Evolutionary conservation across 37 sponge, comb jelly and placozoan genomes (phyloP).

Genomic region (Ephydatia muelleri): DNA sequence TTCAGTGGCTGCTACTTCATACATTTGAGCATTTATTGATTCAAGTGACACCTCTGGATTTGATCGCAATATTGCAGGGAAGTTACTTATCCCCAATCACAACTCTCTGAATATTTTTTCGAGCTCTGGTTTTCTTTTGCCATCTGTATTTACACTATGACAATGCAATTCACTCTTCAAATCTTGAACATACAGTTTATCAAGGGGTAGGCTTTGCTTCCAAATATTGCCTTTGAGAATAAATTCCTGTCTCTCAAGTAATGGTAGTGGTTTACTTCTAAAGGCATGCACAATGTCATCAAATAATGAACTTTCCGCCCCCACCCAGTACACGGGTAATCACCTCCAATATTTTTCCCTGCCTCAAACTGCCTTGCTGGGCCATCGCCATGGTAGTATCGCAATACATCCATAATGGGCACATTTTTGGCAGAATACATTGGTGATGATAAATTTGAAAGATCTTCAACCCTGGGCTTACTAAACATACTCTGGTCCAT

Average conservation of each 20-base stretch:
- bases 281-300: conserved; percentile 12
- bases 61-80: no score
- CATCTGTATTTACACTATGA: no score
- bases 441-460: not conserved
- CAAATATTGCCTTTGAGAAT: conserved; percentile 10
- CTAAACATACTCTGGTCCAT: not conserved
- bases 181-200: no score
- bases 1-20: no score
- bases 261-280: not conserved
- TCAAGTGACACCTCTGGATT: no score
- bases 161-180: no score
- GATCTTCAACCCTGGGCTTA: not conserved
- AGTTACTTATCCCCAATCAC: no score
- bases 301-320: conserved; percentile 12
- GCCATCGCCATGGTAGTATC: conserved; percentile 32
- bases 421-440: not conserved
- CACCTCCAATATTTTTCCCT: conserved; percentile 27
- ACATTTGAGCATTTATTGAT: no score
- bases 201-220: conserved; percentile 2
- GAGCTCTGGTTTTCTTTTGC: no score
- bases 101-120: no score
- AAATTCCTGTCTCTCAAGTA: conserved; percentile 18
- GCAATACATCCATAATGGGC: not conserved
- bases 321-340: conserved; percentile 24
- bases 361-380: conserved; percentile 37